phyloP scores from a whole-genome alignment of 2,113 vertebrate species.

The Ramphastos sulfuratus region DNA sequence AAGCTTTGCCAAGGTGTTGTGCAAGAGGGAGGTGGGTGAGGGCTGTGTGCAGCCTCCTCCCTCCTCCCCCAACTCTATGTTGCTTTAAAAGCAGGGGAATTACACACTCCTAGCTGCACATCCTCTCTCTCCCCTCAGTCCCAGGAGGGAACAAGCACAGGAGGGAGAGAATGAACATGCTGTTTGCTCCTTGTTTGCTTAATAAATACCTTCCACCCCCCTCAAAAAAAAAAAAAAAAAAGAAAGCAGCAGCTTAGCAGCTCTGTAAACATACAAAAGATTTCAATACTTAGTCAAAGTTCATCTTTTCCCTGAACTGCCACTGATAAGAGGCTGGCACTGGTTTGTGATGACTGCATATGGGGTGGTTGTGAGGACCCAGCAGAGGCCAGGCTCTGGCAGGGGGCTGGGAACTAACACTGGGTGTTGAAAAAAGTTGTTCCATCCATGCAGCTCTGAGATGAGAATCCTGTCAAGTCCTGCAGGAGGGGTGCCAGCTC shows the following conservation, averaged over 20 bases:
- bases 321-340: background rate
- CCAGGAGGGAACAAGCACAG: background rate
- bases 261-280: constrained; percentile 70
- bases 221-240: too few relatives aligned
- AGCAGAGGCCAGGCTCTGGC: background rate
- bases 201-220: constrained; percentile 40
- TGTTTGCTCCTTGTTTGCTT: background rate
- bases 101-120: background rate
- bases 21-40: background rate
- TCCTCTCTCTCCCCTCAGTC: background rate
- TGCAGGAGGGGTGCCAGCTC: background rate
- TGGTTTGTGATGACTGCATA: background rate
- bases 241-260: constrained; percentile 33
- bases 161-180: background rate
- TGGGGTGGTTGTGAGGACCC: background rate
- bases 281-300: constrained; percentile 46
- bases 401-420: background rate
- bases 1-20: background rate
- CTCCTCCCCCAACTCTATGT: background rate
- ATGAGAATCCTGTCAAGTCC: constrained; percentile 20
- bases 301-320: constrained; percentile 51
- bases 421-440: background rate
- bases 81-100: background rate
- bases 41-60: background rate
- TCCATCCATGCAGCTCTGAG: background rate